Evolutionary conservation across 2,888 invertebrate species (phyloP).

Genomic region (Oligia fasciuncula): DNA sequence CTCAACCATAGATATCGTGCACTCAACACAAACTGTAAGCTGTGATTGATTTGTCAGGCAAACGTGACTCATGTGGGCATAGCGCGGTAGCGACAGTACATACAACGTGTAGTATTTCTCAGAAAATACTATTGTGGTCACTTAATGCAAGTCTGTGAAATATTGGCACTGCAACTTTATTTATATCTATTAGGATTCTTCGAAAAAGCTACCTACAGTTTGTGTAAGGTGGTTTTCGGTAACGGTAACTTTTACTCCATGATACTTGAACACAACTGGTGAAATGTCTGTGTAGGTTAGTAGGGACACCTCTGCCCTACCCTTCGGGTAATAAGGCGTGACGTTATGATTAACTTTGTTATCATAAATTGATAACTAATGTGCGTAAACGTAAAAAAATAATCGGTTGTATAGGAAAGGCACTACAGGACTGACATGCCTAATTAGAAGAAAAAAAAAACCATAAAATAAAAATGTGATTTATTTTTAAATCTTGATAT

Average conservation of each 20-base stretch:
- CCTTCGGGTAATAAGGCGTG: neutral
- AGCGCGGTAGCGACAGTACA: neutral
- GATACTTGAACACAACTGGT: neutral
- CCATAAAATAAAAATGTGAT: no score
- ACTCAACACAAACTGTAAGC: neutral
- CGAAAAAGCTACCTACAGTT: neutral
- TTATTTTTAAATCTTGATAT: neutral
- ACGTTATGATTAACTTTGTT: neutral
- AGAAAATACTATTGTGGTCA: slow-evolving; percentile 4
- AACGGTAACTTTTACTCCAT: neutral
- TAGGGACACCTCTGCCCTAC: neutral
- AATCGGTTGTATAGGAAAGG: neutral
- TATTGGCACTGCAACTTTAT: no score
- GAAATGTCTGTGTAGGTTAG: neutral
- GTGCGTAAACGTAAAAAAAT: neutral
- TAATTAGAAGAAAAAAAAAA: neutral
- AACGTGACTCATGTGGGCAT: slow-evolving; percentile 11
- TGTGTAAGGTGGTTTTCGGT: neutral
- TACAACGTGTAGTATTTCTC: slow-evolving; percentile 8
- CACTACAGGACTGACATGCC: neutral
- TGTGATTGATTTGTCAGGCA: slow-evolving; percentile 13
- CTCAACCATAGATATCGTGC: neutral
- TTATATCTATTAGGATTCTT: neutral
- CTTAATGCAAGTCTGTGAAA: no score
- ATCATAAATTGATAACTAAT: neutral